Percentiles rank a stretch among this genome's conserved stretches.
These are phyloP conservation scores for Rhinolophus ferrumequinum DNA, from an alignment of 2,113 vertebrate genomes.

Conservation along the genomic window DNA sequence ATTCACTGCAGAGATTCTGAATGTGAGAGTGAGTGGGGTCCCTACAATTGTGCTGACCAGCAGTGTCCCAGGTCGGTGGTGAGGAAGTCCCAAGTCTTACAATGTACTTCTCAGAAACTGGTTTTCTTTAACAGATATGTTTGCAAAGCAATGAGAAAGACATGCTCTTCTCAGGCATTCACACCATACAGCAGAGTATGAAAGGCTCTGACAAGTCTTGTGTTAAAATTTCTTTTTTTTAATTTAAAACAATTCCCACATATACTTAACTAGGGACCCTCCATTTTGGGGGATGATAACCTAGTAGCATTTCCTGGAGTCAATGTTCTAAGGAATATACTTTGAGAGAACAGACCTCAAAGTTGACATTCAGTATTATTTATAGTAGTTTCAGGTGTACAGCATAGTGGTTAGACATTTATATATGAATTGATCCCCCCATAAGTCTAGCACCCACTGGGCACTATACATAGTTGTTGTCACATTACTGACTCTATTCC, in stretches of 20 bases:
- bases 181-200: too few species aligned
- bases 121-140: not conserved
- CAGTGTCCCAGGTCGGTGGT: fast-evolving
- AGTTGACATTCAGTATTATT: too few species aligned
- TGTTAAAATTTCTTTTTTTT: not conserved
- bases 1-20: not conserved
- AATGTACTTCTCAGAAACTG: not conserved
- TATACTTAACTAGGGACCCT: not conserved
- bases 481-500: too few species aligned
- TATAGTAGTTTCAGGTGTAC: too few species aligned
- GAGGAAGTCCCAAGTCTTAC: not conserved
- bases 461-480: too few species aligned
- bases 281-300: not conserved
- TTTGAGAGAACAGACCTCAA: not conserved
- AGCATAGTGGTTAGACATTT: too few species aligned
- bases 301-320: not conserved
- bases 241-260: not conserved
- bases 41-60: fast-evolving
- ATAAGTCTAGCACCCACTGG: too few species aligned
- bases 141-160: not conserved
- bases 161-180: not conserved
- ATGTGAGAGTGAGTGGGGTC: not conserved
- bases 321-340: not conserved
- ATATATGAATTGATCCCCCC: too few species aligned
- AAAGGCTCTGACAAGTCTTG: not conserved